Evolutionary conservation across 2,888 invertebrate species (phyloP).

Genomic region (Drosophila rellima): DNA sequence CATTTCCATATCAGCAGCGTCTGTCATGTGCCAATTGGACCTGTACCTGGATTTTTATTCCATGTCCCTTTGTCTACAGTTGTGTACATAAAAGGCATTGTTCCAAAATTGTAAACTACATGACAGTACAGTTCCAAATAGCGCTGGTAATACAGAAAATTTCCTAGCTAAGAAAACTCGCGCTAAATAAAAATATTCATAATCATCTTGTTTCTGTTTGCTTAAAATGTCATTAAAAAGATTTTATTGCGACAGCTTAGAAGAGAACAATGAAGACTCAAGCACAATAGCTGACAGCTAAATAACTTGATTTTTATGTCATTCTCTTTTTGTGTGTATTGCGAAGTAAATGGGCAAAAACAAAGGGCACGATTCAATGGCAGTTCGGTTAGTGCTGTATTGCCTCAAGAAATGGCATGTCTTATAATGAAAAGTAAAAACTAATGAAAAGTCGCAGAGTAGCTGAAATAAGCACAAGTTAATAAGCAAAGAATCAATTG

Average conservation of each 20-base stretch:
- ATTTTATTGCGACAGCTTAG: slow-evolving; percentile 35
- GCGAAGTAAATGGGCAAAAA: slow-evolving; percentile 46
- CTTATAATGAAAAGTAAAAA: slow-evolving; percentile 1
- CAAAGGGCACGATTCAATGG: slow-evolving; percentile 22
- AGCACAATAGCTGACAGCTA: slow-evolving; percentile 26
- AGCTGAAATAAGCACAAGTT: neutral
- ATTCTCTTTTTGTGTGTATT: slow-evolving; percentile 16
- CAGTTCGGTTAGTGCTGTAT: neutral
- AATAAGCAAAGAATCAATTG: neutral
- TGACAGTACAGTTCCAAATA: slow-evolving; percentile 19
- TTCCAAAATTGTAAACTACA: slow-evolving; percentile 12
- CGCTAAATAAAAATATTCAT: slow-evolving; percentile 21
- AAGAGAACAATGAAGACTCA: slow-evolving; percentile 14
- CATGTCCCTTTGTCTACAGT: slow-evolving; percentile 53
- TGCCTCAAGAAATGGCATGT: slow-evolving; percentile 1
- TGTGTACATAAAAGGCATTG: slow-evolving; percentile 36
- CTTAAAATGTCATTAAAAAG: slow-evolving; percentile 54
- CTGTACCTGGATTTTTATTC: slow-evolving; percentile 40
- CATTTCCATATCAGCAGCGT: slow-evolving; percentile 20
- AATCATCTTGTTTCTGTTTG: slow-evolving; percentile 31
- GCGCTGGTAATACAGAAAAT: slow-evolving; percentile 27
- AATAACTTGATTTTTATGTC: slow-evolving; percentile 35
- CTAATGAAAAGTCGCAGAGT: slow-evolving; percentile 12
- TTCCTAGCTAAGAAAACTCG: slow-evolving; percentile 1
- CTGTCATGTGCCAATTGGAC: slow-evolving; percentile 57